These are phyloP conservation scores for Harlomillsia oculata DNA, from an alignment of 1,140 invertebrate species.

Conservation along the genomic window DNA sequence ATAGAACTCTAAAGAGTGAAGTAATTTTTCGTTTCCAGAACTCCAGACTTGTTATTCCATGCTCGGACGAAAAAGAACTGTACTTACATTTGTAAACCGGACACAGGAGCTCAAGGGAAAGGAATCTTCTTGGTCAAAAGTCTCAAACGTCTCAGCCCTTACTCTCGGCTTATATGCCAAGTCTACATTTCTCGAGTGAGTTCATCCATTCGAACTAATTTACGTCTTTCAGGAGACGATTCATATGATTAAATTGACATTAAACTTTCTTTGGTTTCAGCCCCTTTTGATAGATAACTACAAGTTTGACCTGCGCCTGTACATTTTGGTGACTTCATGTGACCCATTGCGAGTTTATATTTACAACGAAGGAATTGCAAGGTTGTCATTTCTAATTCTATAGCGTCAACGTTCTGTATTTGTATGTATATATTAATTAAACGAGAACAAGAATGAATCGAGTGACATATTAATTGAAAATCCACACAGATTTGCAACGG, in stretches of 20 bases:
- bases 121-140: conserved; percentile 75
- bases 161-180: conserved; percentile 75
- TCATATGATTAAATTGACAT: not conserved
- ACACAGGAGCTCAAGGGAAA: conserved; percentile 71
- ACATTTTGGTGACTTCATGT: conserved; percentile 85
- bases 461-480: no score
- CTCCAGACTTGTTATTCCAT: conserved; percentile 12
- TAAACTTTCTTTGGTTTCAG: conserved; percentile 36
- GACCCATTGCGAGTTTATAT: conserved; percentile 87
- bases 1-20: no score
- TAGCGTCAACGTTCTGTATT: not conserved
- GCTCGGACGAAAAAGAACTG: conserved; percentile 55
- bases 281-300: conserved; percentile 87
- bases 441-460: no score
- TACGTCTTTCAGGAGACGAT: not conserved
- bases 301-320: conserved; percentile 94
- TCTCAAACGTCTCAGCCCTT: conserved; percentile 64
- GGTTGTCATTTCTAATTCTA: conserved; percentile 41
- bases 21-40: no score
- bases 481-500: conserved; percentile 74
- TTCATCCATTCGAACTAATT: conserved; percentile 40
- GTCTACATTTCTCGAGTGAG: conserved; percentile 57
- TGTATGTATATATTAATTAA: not conserved
- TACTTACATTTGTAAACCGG: conserved; percentile 81
- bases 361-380: conserved; percentile 87